Evolutionary conservation across 2,888 invertebrate genomes (phyloP).

Genomic region (Amorpha juglandis): DNA sequence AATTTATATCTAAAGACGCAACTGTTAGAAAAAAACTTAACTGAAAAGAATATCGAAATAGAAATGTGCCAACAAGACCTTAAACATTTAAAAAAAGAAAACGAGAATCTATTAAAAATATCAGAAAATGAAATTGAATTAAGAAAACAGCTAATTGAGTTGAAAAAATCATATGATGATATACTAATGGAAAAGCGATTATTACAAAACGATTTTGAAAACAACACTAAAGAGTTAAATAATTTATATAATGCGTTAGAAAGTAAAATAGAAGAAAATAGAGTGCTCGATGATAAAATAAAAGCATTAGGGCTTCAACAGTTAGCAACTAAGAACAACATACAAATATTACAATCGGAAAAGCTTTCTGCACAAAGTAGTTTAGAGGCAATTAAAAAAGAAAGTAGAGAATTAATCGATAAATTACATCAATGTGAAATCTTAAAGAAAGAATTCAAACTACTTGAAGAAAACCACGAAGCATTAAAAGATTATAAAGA

Average conservation of each 20-base stretch:
- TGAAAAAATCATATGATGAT: constrained; percentile 45
- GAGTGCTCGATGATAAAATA: constrained; percentile 47
- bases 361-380: constrained; percentile 48
- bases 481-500: constrained; percentile 56
- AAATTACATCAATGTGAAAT: constrained; percentile 55
- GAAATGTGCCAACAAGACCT: constrained; percentile 39
- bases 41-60: constrained; percentile 47
- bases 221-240: constrained; percentile 53
- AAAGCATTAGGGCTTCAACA: constrained; percentile 47
- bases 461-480: constrained; percentile 50
- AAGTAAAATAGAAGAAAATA: constrained; percentile 59
- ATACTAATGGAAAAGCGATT: constrained; percentile 49
- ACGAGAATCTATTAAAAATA: constrained; percentile 42
- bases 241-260: constrained; percentile 53
- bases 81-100: constrained; percentile 42
- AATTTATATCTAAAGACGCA: constrained; percentile 51
- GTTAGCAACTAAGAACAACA: constrained; percentile 41
- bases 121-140: constrained; percentile 41
- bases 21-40: constrained; percentile 46
- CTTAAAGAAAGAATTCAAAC: constrained; percentile 54
- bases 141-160: constrained; percentile 44
- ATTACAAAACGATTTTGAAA: constrained; percentile 49
- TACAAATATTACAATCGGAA: constrained; percentile 53
- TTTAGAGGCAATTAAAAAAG: constrained; percentile 52
- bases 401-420: constrained; percentile 54